Evolutionary conservation across 2,797 vertebrate species (phyloP).

Genomic region (Muscicapa striata): DNA sequence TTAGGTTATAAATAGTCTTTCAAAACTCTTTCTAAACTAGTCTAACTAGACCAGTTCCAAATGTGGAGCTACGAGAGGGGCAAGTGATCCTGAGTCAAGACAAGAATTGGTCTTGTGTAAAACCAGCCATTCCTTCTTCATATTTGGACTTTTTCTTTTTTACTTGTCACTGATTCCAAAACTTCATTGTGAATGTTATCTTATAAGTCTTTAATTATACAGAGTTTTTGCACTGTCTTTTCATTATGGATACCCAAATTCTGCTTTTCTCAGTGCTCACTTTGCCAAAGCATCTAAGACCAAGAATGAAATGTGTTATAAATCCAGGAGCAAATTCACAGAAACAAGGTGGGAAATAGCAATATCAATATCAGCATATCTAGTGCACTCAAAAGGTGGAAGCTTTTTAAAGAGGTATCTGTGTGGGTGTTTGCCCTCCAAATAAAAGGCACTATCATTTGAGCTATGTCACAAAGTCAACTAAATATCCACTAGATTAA

Average conservation of each 20-base stretch:
- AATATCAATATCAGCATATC: neutral
- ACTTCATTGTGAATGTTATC: neutral
- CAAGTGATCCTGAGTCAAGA: neutral
- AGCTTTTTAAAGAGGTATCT: neutral
- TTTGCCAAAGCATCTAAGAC: neutral
- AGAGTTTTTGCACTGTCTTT: neutral
- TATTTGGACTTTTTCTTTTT: neutral
- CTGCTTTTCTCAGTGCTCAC: neutral
- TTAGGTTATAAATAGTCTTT: neutral
- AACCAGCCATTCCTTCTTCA: neutral
- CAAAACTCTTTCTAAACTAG: neutral
- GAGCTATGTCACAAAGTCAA: constrained; percentile 11
- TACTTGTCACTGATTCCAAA: neutral
- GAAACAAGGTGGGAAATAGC: neutral
- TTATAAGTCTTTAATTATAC: neutral
- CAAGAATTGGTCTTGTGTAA: neutral
- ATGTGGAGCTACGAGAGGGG: neutral
- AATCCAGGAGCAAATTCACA: neutral
- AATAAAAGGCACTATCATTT: constrained; percentile 2
- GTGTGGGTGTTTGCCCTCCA: neutral
- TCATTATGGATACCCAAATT: neutral
- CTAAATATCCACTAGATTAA: constrained; percentile 24
- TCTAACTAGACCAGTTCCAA: neutral
- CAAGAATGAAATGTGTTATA: neutral
- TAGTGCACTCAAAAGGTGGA: neutral